Evolutionary conservation across 2,113 vertebrate species (phyloP), one percentile per base, ranked within the genome.

Genomic region (Seriola dumerili): DNA sequence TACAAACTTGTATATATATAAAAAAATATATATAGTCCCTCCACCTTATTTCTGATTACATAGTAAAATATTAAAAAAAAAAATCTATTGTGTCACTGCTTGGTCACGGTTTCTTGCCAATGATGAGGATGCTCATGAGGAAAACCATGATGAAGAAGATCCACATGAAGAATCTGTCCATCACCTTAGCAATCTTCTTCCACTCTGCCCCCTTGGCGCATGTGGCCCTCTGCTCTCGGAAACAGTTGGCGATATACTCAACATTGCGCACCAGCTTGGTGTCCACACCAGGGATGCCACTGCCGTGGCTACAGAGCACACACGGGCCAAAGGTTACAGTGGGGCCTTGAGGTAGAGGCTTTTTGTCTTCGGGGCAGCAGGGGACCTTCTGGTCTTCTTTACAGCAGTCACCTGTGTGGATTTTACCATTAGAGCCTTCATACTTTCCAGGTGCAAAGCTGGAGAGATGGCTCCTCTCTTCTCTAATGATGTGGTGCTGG

Each of bases 131-230:
- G 0, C 98, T 99, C 98, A 99, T 99, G 61, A 99, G 96, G 86
- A 99, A 97, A 81, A 99, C 98, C 98, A 99, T 99, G 16, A 96
- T 91, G 84, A 99, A 99, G 90, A 99, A 99, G 84, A 99, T 94
- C 98, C 98, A 99, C 98, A 99, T 99, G 91, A 99, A 99, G 93
- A 99, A 98, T 8, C 98, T 94, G 83, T 99, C 98, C 96, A 99
- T 99, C 89, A 99, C 98, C 92, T 98, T 99, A 11, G 98, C 98
- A 0, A 99, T 96, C 90, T 98, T 99, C 87, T 99, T 99, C 98
- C 98, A 99, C 19, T 99, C 98, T 0, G 96, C 96, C 23, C 96
- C 97, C 92, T 97, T 99, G 78, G 96, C 96, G 1, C 93, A 88
- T 25, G 97, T 98, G 81, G 96, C 96, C 89, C 91, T 97, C 87